Base-by-base conservation (phyloP, 1,140 invertebrate species). In the Drosophila mojavensis region DNA sequence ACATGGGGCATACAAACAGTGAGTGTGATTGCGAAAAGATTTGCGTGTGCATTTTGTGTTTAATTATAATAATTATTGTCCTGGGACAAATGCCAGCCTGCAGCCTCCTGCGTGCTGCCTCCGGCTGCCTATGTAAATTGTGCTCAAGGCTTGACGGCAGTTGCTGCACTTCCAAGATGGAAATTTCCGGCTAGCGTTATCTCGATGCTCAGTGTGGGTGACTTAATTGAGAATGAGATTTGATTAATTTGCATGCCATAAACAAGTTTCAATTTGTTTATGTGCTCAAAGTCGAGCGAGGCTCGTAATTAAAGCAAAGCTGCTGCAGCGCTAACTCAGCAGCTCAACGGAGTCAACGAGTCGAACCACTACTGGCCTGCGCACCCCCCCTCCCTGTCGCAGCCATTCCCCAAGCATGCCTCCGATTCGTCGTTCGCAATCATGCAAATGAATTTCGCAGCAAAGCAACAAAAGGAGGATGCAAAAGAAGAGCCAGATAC, bases 211-310 rank as follows among this genome's bases (percentile, higher is more conserved):
- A 6, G 10, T 20, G 7, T 13, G 26, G 28, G 24, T 11, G 48
- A 78, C 75, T 79, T 88, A 86, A 85, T 85, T 85, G 82, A 76
- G 79, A 86, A 78, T 82, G 82, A 82, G 82, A 85, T 85, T 85
- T 85, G 82, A 85, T 85, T 85, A 85, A 85, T 85, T 88, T 88
- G 82, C 82, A 88, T 85, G 83, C 79, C 79, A 88, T 85, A 85
- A 83, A 83, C 81, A 84, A 86, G 86, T 86, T 85, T 84, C 82
- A 88, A 85, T 85, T 85, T 85, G 82, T 88, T 85, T 85, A 86
- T 86, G 75, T 77, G 77, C 82, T 88, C 82, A 88, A 82, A 75
- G 81, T 75, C 61, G 55, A 74, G 75, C 33, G 43, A 9, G 75
- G 47, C 43, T 56, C 79, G 79, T 88, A 85, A 85, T 85, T 85